Base-by-base conservation (phyloP, 2,888 invertebrate species). In the Rhingia campestris region DNA sequence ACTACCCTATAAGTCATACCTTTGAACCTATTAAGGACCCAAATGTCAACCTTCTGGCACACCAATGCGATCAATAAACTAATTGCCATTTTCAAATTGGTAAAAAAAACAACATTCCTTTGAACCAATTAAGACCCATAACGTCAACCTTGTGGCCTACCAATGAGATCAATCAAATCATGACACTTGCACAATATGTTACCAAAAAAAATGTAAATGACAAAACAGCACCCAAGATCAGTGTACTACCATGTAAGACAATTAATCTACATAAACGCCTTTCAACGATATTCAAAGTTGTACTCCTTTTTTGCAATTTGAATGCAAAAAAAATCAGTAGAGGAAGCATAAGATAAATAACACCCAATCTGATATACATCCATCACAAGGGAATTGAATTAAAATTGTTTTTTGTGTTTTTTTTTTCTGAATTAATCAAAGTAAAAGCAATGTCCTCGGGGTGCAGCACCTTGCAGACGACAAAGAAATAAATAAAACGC, bases 361-460 rank as follows among this genome's bases (percentile, higher is more conserved):
- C 70, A 59, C 35, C 70, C 33, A 70, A 76, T 81, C 51, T 35
- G 35, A 70, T 63, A 75, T 43, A 63, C 73, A 51, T 45, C 49
- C 22, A 49, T 75, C 66, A 53, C 41, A 43, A 59, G 30, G 30
- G 59, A 54, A 7, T 67, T 58, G 39, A 64, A 58, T 49, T 14
- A 33, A 54, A 69, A 63, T 63, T 63, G 54, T 22, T 22, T n/a
- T 22, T 22, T 22, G 22, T 22, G 22, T 22, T 22, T 22, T 22
- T 1, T 49, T 49, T 30, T 35, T 32, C 54, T 47, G 45, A 54
- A 61, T 69, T 76, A 54, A 76, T 67, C 67, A 76, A 76, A 53
- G 76, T 76, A 69, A 69, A 76, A 61, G 67, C 47, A 53, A 61
- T 69, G 61, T 61, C 76, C 67, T 76, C 67, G 67, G 67, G 61